A percentile compares a stretch with the other conserved stretches of the same genome.
Conservation (phyloP, 1,140 invertebrate species). For the Lasioglossum albipes region DNA sequence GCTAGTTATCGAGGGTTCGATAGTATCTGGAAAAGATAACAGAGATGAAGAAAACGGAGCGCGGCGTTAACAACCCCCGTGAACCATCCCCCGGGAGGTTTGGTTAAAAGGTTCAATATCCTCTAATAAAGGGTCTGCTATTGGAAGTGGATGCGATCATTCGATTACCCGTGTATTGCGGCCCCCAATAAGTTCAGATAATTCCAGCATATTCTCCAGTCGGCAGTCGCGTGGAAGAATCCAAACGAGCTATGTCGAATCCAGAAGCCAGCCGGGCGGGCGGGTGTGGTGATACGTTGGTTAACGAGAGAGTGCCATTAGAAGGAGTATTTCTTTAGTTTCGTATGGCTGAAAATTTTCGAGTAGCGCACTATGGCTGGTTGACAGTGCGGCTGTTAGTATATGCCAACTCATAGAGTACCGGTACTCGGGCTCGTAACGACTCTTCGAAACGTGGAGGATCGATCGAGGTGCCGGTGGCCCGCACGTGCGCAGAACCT, state of each 20-base stretch:
- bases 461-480: conserved; percentile 58
- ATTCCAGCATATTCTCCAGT: not conserved
- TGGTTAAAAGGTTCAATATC: not conserved
- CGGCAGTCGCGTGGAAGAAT: not conserved
- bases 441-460: conserved; percentile 61
- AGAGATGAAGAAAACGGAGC: no score
- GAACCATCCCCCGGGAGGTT: no score
- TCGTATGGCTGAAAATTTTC: conserved; percentile 39
- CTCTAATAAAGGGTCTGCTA: not conserved
- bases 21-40: no score
- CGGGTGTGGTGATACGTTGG: not conserved
- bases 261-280: not conserved
- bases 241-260: not conserved
- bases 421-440: conserved; percentile 54
- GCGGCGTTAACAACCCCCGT: no score
- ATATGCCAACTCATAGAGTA: conserved; percentile 49
- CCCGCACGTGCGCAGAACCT: conserved; percentile 57
- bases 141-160: not conserved
- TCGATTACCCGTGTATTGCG: not conserved
- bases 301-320: conserved; percentile 14
- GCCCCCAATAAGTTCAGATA: not conserved
- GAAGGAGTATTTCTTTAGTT: conserved; percentile 36
- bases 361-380: conserved; percentile 32
- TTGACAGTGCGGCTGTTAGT: conserved; percentile 48
- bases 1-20: no score